These are phyloP conservation scores for Microplitis manilae DNA, from an alignment of 2,888 invertebrate species.

Conservation along the genomic window DNA sequence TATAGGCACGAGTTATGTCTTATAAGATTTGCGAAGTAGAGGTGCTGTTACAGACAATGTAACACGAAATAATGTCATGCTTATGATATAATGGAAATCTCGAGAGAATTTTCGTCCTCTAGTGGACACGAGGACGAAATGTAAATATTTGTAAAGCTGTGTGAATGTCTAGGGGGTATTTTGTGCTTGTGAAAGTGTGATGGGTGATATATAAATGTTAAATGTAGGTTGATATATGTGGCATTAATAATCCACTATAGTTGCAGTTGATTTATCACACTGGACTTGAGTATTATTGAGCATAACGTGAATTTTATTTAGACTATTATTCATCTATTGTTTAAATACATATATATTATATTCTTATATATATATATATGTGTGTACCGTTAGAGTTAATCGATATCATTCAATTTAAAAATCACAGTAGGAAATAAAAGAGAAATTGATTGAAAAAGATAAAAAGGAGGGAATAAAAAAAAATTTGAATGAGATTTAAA, in stretches of 20 bases:
- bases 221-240: constrained; percentile 11
- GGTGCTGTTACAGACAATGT: neutral
- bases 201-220: constrained; percentile 5
- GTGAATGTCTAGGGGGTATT: neutral
- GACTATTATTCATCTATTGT: neutral
- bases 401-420: neutral
- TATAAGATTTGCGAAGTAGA: neutral
- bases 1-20: neutral
- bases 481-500: neutral
- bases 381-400: neutral
- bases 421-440: neutral
- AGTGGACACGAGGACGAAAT: neutral
- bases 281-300: neutral
- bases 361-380: neutral
- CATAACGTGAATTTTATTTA: constrained; percentile 8
- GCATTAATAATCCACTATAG: constrained; percentile 13
- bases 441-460: neutral
- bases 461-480: neutral
- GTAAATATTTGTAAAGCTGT: neutral
- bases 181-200: neutral
- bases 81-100: constrained; percentile 8
- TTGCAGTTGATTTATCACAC: constrained; percentile 9
- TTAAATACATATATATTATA: neutral
- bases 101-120: neutral
- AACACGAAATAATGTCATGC: constrained; percentile 4